A percentile compares a stretch with the other conserved stretches of the same genome.
These are phyloP conservation scores for Scrobipalpa atriplicella DNA, from an alignment of 2,888 invertebrate genomes.

Conservation along the genomic window DNA sequence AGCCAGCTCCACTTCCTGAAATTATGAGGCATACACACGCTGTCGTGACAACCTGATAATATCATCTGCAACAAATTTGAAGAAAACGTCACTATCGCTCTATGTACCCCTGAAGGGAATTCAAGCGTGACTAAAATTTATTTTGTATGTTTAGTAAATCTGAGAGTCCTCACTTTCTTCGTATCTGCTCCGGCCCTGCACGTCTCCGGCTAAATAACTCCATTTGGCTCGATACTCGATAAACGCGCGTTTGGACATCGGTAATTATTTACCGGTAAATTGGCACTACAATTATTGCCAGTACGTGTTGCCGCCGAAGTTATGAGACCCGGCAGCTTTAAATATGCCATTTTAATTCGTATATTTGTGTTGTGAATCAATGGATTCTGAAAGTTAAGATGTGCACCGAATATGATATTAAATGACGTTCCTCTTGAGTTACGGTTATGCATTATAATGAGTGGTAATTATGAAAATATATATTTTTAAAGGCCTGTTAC, in stretches of 20 bases:
- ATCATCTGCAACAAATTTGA: too few species aligned
- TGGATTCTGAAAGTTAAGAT: conserved; percentile 17
- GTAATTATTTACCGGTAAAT: conserved; percentile 69
- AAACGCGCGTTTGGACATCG: conserved; percentile 57
- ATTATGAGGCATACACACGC: too few species aligned
- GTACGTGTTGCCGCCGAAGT: conserved; percentile 36
- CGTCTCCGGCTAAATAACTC: conserved; percentile 42
- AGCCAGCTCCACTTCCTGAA: too few species aligned
- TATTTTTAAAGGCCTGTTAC: conserved; percentile 1
- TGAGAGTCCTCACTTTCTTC: background rate
- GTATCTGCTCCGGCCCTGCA: conserved; percentile 13
- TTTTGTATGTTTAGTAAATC: background rate
- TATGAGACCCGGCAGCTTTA: conserved; percentile 27
- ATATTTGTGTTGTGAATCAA: conserved; percentile 21
- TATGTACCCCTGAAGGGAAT: too few species aligned
- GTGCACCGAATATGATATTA: conserved; percentile 13
- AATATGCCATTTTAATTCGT: conserved; percentile 26
- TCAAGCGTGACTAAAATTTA: too few species aligned
- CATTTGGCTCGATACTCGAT: conserved; percentile 46
- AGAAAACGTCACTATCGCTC: too few species aligned
- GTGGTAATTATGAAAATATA: background rate
- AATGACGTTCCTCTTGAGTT: conserved; percentile 8
- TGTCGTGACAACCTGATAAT: too few species aligned
- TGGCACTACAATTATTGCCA: conserved; percentile 58
- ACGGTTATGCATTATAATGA: conserved; percentile 7